phyloP scores from a whole-genome alignment of 2,113 vertebrate genomes.

The Poeciliopsis occidentalis region DNA sequence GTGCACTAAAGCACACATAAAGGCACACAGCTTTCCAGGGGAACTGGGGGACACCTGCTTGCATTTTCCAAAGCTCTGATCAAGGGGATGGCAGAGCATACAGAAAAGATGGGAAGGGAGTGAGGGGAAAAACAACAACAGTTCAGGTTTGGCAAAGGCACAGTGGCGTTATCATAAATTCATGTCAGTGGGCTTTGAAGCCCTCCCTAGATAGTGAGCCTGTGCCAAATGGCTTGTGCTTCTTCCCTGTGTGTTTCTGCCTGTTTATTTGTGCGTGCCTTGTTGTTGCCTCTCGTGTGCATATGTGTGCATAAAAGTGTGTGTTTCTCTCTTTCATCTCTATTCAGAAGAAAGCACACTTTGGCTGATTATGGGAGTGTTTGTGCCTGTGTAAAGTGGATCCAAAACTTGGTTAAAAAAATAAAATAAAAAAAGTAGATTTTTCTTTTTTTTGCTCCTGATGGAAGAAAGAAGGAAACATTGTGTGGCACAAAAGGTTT shows the following conservation, averaged over 20 bases:
- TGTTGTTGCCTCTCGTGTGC: constrained; percentile 43
- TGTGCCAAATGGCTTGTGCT: constrained; percentile 77
- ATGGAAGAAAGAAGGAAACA: constrained; percentile 46
- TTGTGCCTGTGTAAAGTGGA: constrained; percentile 67
- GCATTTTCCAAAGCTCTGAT: constrained; percentile 77
- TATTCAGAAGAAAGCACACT: constrained; percentile 73
- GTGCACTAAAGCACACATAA: constrained; percentile 24
- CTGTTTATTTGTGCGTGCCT: constrained; percentile 67
- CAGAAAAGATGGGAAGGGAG: constrained; percentile 63
- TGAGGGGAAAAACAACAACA: constrained; percentile 78
- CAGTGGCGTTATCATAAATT: constrained; percentile 80
- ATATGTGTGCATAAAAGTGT: constrained; percentile 46
- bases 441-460: constrained; percentile 35
- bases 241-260: constrained; percentile 67
- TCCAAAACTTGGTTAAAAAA: constrained; percentile 64
- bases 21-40: constrained; percentile 51
- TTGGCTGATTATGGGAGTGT: constrained; percentile 71
- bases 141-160: constrained; percentile 80
- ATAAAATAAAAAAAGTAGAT: constrained; percentile 24
- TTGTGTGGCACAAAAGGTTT: constrained; percentile 26
- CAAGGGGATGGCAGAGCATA: constrained; percentile 75
- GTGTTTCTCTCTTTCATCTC: constrained; percentile 72
- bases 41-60: constrained; percentile 73
- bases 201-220: constrained; percentile 75
- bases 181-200: constrained; percentile 85